Evolutionary conservation across 2,113 vertebrate genomes (phyloP).

Genomic region (Dasyornis broadbenti): DNA sequence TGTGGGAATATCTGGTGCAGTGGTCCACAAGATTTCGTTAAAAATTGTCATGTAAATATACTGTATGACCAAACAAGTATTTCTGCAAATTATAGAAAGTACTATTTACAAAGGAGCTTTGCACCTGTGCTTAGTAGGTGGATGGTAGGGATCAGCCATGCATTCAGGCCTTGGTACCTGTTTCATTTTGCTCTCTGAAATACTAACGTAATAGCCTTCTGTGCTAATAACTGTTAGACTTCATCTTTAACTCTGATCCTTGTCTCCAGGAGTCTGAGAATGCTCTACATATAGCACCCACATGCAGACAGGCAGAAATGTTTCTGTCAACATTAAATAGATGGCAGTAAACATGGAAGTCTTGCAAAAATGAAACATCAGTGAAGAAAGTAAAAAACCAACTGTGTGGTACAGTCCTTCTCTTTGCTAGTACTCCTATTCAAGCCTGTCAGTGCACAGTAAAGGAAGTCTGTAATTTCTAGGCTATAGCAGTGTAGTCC

Average conservation of each 20-base stretch:
- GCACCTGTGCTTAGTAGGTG: neutral
- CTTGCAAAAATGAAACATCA: neutral
- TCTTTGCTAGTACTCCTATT: neutral
- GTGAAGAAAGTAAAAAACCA: neutral
- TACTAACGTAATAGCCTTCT: neutral
- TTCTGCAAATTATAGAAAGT: neutral
- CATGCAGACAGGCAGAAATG: neutral
- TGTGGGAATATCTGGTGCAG: neutral
- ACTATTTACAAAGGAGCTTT: neutral
- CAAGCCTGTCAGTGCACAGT: rapidly evolving
- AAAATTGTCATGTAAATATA: neutral
- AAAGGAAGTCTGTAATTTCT: neutral
- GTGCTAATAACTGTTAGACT: neutral
- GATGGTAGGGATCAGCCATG: neutral
- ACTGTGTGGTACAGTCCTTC: neutral
- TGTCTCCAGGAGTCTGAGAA: neutral
- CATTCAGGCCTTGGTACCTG: neutral
- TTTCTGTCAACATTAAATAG: neutral
- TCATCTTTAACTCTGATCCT: neutral
- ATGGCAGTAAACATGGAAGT: neutral
- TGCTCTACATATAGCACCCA: neutral
- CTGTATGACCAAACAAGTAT: neutral
- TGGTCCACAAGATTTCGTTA: neutral
- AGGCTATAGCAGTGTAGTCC: neutral
- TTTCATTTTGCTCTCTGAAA: neutral